These are phyloP conservation scores for Drosophila diplacantha DNA, from an alignment of 2,888 invertebrate genomes.

Conservation along the genomic window DNA sequence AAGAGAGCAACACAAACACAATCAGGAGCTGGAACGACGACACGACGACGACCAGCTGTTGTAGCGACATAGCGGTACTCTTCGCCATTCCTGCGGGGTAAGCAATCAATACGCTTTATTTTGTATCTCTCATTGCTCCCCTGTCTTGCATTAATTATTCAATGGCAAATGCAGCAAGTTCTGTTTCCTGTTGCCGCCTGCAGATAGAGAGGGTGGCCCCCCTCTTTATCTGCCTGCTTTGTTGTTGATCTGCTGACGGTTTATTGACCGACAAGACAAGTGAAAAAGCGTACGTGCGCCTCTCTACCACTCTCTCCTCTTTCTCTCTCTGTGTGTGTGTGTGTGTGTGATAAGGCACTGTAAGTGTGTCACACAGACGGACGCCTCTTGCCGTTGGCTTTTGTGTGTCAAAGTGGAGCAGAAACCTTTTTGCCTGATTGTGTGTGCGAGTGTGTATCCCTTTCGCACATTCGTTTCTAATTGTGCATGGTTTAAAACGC, in stretches of 20 bases:
- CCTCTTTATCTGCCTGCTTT: slow-evolving; percentile 20
- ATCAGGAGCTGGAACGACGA: slow-evolving; percentile 21
- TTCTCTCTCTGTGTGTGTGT: slow-evolving; percentile 1
- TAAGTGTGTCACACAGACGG: slow-evolving; percentile 39
- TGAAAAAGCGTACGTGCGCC: slow-evolving; percentile 29
- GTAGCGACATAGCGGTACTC: slow-evolving; percentile 55
- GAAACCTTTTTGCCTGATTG: slow-evolving; percentile 51
- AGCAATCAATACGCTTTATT: slow-evolving; percentile 60
- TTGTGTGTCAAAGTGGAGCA: slow-evolving; percentile 61
- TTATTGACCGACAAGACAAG: slow-evolving; percentile 39
- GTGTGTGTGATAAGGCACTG: slow-evolving; percentile 34
- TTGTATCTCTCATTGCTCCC: slow-evolving; percentile 28
- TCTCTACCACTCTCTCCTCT: not conserved
- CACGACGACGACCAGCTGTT: slow-evolving; percentile 35
- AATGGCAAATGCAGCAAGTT: slow-evolving; percentile 20
- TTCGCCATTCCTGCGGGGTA: slow-evolving; percentile 41
- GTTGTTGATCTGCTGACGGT: slow-evolving; percentile 22
- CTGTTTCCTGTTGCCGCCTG: slow-evolving; percentile 38
- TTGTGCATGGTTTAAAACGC: slow-evolving; percentile 52
- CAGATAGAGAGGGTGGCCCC: too few relatives aligned
- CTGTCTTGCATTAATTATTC: slow-evolving; percentile 20
- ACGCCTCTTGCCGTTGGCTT: slow-evolving; percentile 39
- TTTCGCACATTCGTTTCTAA: slow-evolving; percentile 43
- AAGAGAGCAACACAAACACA: slow-evolving; percentile 15
- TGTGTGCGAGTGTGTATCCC: slow-evolving; percentile 42